These are phyloP conservation scores for Xenopus tropicalis DNA, from an alignment of 2,113 vertebrate genomes.

Conservation along the genomic window UCB_Xtro_10.0 CM004446.2:80387001-80387500, in stretches of 20 bases:
- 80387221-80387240: constrained; percentile 76
- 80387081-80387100: too few relatives aligned
- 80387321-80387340: constrained; percentile 98
- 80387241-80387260: constrained; percentile 93
- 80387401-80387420: constrained; percentile 79
- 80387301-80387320: constrained; percentile 99
- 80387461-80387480: constrained; percentile 66
- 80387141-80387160: too few relatives aligned
- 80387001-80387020: too few relatives aligned
- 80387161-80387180: not conserved
- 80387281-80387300: constrained; percentile 99
- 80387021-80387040: too few relatives aligned
- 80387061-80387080: too few relatives aligned
- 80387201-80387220: not conserved
- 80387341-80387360: constrained; percentile 98
- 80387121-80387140: too few relatives aligned
- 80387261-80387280: constrained; percentile 90
- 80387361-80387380: constrained; percentile 98
- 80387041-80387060: too few relatives aligned
- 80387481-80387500: constrained; percentile 67
- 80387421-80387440: constrained; percentile 95
- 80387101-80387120: too few relatives aligned
- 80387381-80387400: constrained; percentile 92
- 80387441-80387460: constrained; percentile 74
- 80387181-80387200: not conserved